These are phyloP conservation scores for Kryptopterus vitreolus DNA, from an alignment of 2,797 vertebrate species.

Conservation along the genomic window DNA sequence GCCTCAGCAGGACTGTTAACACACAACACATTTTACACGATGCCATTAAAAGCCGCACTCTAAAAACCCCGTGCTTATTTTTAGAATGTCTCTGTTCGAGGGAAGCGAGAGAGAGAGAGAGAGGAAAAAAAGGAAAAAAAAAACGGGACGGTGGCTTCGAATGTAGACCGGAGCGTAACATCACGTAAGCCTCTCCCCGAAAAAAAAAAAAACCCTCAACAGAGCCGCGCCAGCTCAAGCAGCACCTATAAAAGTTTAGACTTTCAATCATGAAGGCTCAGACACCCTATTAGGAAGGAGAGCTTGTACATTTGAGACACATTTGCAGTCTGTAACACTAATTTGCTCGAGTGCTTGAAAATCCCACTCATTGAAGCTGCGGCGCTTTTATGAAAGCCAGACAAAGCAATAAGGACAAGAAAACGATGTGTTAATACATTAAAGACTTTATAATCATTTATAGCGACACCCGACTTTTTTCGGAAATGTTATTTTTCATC, in stretches of 20 bases:
- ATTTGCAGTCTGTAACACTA: constrained; percentile 56
- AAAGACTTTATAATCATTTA: too few species aligned
- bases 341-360: constrained; percentile 53
- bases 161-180: constrained; percentile 52
- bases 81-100: constrained; percentile 68
- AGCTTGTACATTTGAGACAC: constrained; percentile 48
- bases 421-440: constrained; percentile 59
- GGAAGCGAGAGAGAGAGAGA: not conserved
- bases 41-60: constrained; percentile 80
- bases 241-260: constrained; percentile 55
- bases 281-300: constrained; percentile 50
- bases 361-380: constrained; percentile 48
- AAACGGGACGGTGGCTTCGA: constrained; percentile 62
- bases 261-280: constrained; percentile 55
- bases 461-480: too few species aligned
- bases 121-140: too few species aligned
- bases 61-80: constrained; percentile 71
- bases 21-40: constrained; percentile 74
- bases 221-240: constrained; percentile 54
- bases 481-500: too few species aligned
- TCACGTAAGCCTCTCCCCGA: constrained; percentile 38
- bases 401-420: constrained; percentile 61
- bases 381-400: constrained; percentile 47
- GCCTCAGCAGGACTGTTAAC: constrained; percentile 77
- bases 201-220: constrained; percentile 50